Base-by-base conservation (phyloP, 1,140 invertebrate species). In the Drosophila ohnishii region DNA sequence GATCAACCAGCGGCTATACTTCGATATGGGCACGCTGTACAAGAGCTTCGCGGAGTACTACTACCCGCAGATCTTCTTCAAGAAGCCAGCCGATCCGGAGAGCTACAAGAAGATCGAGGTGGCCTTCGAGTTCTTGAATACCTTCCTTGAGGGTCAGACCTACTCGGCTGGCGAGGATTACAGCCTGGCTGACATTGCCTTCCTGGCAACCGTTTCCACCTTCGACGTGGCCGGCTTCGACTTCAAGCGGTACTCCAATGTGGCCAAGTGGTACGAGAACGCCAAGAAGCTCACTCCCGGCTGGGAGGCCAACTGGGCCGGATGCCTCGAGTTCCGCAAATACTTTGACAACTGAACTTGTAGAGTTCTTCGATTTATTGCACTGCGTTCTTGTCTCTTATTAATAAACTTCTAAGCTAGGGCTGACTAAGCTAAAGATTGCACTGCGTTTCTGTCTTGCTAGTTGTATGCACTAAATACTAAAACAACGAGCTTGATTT, bases 141-240 rank as follows among this genome's bases (percentile, higher is more conserved):
- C 90, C 2, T 95, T 95, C 90, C 91, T 96, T 14, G 94, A 95
- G 42, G 93, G 93, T 0, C 92, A 94, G 63, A 92, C 93, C 37
- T 96, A 94, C 88, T 94, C 92, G 2, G 95, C 95, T 9, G 95
- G 95, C 13, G 92, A 94, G 58, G 92, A 92, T 42, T 90, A 96
- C 5, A 97, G 96, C n/a, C 81, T 97, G 19, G 96, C 96, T 1
- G 96, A 96, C 82, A 92, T 96, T 9, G 78, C 93, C 13, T 65
- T 96, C 22, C 84, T 94, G 14, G 92, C 94, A 13, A 92, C 92
- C 1, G 92, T 96, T 25, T 94, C 95, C 16, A 95, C 94, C 58
- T 93, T 93, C 53, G 94, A 97, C 91, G 94, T 93, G 2, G 92
- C 94, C 2, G 93, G 94, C 11, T 94, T 95, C 55, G 94, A 96